Evolutionary conservation across 2,797 vertebrate species (phyloP), one percentile per base, ranked within the genome.

Genomic region (Sebastes vulpes): DNA sequence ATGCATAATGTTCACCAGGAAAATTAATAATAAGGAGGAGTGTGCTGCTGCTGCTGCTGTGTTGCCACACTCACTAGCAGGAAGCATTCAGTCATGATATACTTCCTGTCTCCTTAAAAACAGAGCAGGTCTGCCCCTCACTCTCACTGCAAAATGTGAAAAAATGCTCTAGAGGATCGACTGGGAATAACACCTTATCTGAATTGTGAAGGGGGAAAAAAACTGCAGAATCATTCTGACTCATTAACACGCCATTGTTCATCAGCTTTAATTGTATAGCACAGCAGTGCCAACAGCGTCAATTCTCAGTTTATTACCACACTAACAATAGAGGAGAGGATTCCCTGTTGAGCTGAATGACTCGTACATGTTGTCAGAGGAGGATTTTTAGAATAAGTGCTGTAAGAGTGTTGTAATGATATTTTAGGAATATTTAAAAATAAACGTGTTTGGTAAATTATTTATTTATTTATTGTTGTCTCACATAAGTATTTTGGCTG

Each of bases 221-320:
- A 31, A 42, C 26, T 54, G 56, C 26, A n/a, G 25, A 72, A 79
- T 67, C 59, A 68, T 65, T 73, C 25, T 59, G 82, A 72, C 18
- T 83, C 78, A 81, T 89, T 86, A 87, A 66, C 76, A 48, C 58
- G 2, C 57, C 57, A 74, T 77, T 74, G 77, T 66, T 31, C 65
- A 61, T 59, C 81, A 77, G 71, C 74, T 65, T 58, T 82, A 72
- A 80, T 77, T 79, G 75, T 42, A 42, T 16, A 31, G 58, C 61
- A 53, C 78, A 71, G 83, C 67, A 53, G 26, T n/a, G 72, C 31
- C 66, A 69, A 11, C 2, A 9, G 21, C 25, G 65, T 77, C 46
- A 46, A 35, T 63, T 68, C 72, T 75, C 61, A 64, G 35, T 65
- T 84, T 79, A 79, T 82, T 64, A 59, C 38, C 42, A 32, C 1